These are phyloP conservation scores for Erebia epiphron DNA, from an alignment of 2,888 invertebrate genomes.

Conservation along the genomic window DNA sequence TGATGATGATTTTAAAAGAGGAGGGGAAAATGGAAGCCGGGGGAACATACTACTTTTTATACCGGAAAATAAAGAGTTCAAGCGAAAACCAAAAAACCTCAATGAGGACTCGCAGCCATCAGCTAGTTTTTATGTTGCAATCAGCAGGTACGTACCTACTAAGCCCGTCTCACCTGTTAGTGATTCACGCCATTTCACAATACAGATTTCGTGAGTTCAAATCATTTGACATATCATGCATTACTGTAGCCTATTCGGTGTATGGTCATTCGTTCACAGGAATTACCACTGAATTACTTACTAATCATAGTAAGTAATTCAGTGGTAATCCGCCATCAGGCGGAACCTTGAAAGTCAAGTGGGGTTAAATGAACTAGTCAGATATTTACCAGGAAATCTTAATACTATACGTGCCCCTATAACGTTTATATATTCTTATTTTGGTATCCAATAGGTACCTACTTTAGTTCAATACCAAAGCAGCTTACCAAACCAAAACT, in stretches of 20 bases:
- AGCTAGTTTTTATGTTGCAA: no score
- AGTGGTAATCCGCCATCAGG: no score
- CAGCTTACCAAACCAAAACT: no score
- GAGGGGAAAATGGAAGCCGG: no score
- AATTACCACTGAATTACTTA: slow-evolving; percentile 6
- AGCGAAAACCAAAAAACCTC: no score
- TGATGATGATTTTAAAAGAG: no score
- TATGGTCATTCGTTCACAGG: slow-evolving; percentile 3
- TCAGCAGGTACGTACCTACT: not conserved
- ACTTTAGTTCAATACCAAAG: no score
- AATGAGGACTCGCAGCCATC: no score
- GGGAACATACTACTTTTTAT: no score
- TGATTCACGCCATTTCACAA: slow-evolving; percentile 20
- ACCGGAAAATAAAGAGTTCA: no score
- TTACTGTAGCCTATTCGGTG: not conserved
- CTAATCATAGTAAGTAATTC: no score
- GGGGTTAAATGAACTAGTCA: not conserved
- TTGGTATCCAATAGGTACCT: no score
- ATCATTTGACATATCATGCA: slow-evolving; percentile 14
- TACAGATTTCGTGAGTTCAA: slow-evolving; percentile 5
- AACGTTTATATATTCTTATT: not conserved
- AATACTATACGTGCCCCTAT: not conserved
- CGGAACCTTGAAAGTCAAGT: not conserved
- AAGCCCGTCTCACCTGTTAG: not conserved
- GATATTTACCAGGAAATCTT: not conserved